Evolutionary conservation across 2,888 invertebrate genomes (phyloP).

Genomic region (Prenolepis imparis): DNA sequence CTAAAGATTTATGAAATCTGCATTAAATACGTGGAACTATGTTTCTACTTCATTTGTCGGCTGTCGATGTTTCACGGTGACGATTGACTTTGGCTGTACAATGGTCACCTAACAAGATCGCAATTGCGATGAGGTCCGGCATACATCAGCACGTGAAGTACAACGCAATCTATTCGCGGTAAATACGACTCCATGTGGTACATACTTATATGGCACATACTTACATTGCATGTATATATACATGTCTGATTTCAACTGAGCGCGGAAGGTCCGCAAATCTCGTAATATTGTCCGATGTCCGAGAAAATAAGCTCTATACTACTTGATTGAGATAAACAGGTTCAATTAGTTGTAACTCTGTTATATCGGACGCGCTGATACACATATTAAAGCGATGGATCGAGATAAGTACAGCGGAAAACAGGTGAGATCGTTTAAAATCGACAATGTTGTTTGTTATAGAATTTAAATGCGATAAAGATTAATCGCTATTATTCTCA

Average conservation of each 20-base stretch:
- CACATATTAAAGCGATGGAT: slow-evolving; percentile 29
- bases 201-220: slow-evolving; percentile 52
- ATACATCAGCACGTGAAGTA: slow-evolving; percentile 66
- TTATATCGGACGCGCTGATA: neutral
- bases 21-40: slow-evolving; percentile 11
- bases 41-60: slow-evolving; percentile 54
- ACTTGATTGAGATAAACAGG: slow-evolving; percentile 19
- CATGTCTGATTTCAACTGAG: slow-evolving; percentile 29
- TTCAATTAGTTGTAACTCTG: slow-evolving; percentile 31
- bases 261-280: slow-evolving; percentile 24
- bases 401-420: neutral
- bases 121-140: slow-evolving; percentile 45
- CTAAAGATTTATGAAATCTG: slow-evolving; percentile 14
- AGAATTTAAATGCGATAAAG: neutral
- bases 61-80: slow-evolving; percentile 48
- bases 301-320: slow-evolving; percentile 55
- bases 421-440: slow-evolving; percentile 32
- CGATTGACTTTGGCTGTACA: slow-evolving; percentile 59
- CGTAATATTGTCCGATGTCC: slow-evolving; percentile 6
- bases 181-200: slow-evolving; percentile 62
- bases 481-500: slow-evolving; percentile 1
- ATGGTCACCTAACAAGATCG: slow-evolving; percentile 47
- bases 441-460: neutral
- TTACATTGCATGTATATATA: slow-evolving; percentile 11
- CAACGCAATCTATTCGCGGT: slow-evolving; percentile 70